Base-by-base conservation (phyloP, 2,797 vertebrate species). In the Anguilla pacifica region DNA sequence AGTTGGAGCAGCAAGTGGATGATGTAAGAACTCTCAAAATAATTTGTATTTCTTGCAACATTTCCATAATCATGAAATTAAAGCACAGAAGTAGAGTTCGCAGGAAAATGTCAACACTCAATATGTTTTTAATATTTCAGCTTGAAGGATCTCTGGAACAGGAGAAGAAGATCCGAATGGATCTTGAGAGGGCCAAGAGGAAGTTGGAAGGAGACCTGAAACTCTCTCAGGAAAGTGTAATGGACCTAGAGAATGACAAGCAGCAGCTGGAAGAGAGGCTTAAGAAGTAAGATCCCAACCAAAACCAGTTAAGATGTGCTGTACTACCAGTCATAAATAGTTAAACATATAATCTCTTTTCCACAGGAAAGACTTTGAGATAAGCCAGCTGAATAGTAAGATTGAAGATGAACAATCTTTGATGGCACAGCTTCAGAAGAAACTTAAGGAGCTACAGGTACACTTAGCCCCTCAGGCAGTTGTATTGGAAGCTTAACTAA, bases 311-410 rank as follows among this genome's bases (percentile, higher is more conserved):
- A 79, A 43, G 39, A 49, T 82, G 4, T 82, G 35, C 3, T 25
- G 46, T 82, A 82, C 7, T 22, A 49, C 7, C 9, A 51, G 79
- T 51, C 79, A 82, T 49, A 35, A 49, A 82, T 49, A 82, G 43
- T 35, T 51, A n/a, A 82, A 25, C 46, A 82, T 25, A 49, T 82
- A 25, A 49, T 82, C 46, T 49, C 22, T 1, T 82, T 49, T 82
- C 79, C 31, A 87, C 91, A 98, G 98, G 94, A 99, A 98, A 89
- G 98, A 99, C 88, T 99, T 99, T 92, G 98, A 99, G 89, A 83
- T 98, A 43, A 97, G 90, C 25, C 96, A 97, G 49, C 95, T 98
- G 51, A 98, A 95, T 57, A 92, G 91, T 5, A 97, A 91, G 91
- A 97, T 99, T 0, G 98, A 98, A 85, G 98, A 98, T 17, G 97